Evolutionary conservation across 35 echinoderm and acorn worm species (phyloP).

Genomic region (Acanthaster planci): DNA sequence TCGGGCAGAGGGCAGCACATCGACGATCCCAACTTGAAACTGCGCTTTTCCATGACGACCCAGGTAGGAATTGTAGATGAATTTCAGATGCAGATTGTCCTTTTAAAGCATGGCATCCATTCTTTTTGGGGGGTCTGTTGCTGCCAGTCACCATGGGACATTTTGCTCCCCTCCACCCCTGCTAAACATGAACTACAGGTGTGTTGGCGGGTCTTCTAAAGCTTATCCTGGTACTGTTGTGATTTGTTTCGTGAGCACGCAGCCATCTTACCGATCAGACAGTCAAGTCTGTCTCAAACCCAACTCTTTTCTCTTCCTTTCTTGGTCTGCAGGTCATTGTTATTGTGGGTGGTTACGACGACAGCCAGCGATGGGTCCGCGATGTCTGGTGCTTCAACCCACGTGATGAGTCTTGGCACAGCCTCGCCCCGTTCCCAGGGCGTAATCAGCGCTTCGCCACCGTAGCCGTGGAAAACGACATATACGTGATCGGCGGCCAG

Average conservation of each 20-base stretch:
- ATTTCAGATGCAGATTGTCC: background rate
- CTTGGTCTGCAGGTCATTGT: slow-evolving; percentile 58
- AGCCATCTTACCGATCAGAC: too few relatives aligned
- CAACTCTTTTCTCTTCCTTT: background rate
- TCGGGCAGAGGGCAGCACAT: slow-evolving; percentile 51
- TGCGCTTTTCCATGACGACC: slow-evolving; percentile 92
- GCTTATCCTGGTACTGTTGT: too few relatives aligned
- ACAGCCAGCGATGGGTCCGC: slow-evolving; percentile 80
- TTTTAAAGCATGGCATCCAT: background rate
- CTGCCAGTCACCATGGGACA: background rate
- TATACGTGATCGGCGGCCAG: slow-evolving; percentile 95
- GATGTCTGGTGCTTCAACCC: slow-evolving; percentile 91
- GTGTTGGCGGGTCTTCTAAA: too few relatives aligned
- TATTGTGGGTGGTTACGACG: slow-evolving; percentile 87
- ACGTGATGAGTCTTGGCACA: slow-evolving; percentile 63
- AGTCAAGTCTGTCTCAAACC: too few relatives aligned
- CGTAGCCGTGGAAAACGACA: slow-evolving; percentile 79
- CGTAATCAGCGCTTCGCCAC: slow-evolving; percentile 86
- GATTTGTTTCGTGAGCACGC: too few relatives aligned
- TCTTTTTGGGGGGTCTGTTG: background rate
- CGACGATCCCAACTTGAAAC: slow-evolving; percentile 72
- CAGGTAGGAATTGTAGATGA: slow-evolving; percentile 39
- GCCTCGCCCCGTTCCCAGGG: slow-evolving; percentile 86
- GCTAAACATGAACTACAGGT: too few relatives aligned
- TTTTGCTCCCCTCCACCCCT: too few relatives aligned